Conservation (phyloP, 2,888 invertebrate species). For the Leucania comma region DNA sequence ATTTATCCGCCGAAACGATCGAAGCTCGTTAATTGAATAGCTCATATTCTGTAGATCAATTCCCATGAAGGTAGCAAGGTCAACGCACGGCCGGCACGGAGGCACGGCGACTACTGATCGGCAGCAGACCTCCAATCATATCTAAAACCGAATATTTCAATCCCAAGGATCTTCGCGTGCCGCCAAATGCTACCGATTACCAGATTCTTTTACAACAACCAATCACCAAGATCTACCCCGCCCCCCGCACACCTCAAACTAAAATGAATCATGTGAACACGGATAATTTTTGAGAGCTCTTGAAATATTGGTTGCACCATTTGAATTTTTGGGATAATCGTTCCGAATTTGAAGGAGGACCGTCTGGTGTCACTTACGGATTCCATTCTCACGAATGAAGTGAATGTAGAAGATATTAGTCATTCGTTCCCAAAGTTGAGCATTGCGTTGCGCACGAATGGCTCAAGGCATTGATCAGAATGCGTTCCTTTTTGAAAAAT, state of each 20-base stretch:
- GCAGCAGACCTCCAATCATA: slow-evolving; percentile 62
- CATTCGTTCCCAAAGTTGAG: slow-evolving; percentile 57
- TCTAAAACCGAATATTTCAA: slow-evolving; percentile 56
- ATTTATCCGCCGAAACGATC: slow-evolving; percentile 33
- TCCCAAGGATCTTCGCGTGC: slow-evolving; percentile 73
- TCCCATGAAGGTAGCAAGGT: slow-evolving; percentile 57
- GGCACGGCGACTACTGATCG: slow-evolving; percentile 56
- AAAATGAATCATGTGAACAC: background rate
- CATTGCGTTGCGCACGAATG: slow-evolving; percentile 58
- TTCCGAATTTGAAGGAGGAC: slow-evolving; percentile 58
- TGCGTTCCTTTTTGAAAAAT: slow-evolving; percentile 57
- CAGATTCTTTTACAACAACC: slow-evolving; percentile 76
- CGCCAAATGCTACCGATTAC: slow-evolving; percentile 82
- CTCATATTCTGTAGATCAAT: slow-evolving; percentile 21
- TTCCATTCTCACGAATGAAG: slow-evolving; percentile 77
- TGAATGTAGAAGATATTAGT: slow-evolving; percentile 63
- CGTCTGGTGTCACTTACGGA: slow-evolving; percentile 73
- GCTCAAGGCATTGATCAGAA: slow-evolving; percentile 59
- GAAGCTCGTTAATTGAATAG: slow-evolving; percentile 41
- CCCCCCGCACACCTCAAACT: background rate
- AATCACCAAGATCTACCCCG: slow-evolving; percentile 33
- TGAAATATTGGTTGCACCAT: slow-evolving; percentile 42
- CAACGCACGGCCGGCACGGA: slow-evolving; percentile 48
- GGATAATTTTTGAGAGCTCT: slow-evolving; percentile 19
- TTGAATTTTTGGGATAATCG: slow-evolving; percentile 63